Conservation (phyloP, 2,113 vertebrate species). For the Gymnarchus niloticus region DNA sequence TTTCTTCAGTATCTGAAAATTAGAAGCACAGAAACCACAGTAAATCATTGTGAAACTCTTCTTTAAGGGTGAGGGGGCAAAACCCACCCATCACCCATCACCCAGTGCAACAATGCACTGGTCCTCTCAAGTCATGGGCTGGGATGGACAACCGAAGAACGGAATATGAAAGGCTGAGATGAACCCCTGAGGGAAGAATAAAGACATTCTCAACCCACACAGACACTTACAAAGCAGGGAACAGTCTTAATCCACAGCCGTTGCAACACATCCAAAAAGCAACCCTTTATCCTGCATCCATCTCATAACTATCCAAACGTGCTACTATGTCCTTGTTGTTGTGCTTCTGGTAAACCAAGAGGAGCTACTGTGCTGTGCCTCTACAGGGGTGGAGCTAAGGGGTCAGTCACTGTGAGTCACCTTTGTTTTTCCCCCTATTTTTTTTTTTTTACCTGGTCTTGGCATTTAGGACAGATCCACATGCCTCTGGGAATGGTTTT, state of each 20-base stretch:
- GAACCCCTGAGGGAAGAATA: background rate
- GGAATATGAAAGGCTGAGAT: constrained; percentile 13
- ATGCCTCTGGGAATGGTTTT: constrained; percentile 85
- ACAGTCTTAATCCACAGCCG: constrained; percentile 23
- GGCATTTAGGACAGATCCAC: constrained; percentile 84
- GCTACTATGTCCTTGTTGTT: background rate
- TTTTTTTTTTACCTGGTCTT: constrained; percentile 71
- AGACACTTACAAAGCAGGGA: constrained; percentile 31
- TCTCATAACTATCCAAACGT: background rate
- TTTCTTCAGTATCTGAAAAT: constrained; percentile 75
- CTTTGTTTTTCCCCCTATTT: background rate
- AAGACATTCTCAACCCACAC: background rate
- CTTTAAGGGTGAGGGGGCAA: background rate
- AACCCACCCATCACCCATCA: background rate
- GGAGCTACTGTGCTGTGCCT: background rate
- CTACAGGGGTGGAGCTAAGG: background rate
- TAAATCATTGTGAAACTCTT: background rate
- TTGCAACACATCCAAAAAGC: background rate
- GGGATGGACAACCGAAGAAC: constrained; percentile 16
- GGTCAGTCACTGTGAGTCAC: constrained; percentile 3
- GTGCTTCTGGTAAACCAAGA: background rate
- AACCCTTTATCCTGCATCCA: background rate
- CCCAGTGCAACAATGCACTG: background rate
- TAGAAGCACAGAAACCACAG: constrained; percentile 14
- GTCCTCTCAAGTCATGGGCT: background rate